Evolutionary conservation across 2,113 vertebrate species (phyloP).

Genomic region (Pseudorasbora parva): DNA sequence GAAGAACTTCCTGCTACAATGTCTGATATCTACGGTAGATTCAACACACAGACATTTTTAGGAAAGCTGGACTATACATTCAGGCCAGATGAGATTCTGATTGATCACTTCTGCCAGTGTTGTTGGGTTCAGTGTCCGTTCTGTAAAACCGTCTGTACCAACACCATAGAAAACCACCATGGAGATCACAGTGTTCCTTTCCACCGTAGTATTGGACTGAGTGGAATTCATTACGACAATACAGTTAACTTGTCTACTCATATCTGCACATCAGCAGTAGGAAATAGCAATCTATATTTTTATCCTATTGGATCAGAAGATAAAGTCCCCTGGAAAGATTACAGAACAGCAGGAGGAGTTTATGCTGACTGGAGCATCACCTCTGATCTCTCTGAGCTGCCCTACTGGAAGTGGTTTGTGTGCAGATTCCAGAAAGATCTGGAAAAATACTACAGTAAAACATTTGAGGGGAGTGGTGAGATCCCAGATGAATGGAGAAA

Average conservation of each 20-base stretch:
- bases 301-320: background rate
- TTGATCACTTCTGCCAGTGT: background rate
- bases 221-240: constrained; percentile 21
- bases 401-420: background rate
- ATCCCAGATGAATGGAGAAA: too few relatives aligned
- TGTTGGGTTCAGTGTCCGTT: constrained; percentile 23
- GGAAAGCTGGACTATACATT: background rate
- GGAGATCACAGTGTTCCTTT: too few relatives aligned
- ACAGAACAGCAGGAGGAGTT: constrained; percentile 43
- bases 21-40: background rate
- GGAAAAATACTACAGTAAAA: too few relatives aligned
- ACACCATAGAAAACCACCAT: constrained; percentile 2
- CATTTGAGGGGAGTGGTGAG: too few relatives aligned
- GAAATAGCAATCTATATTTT: background rate
- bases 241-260: background rate
- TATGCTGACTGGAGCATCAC: constrained; percentile 28
- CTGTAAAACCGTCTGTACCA: background rate
- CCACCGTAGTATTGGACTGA: background rate
- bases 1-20: background rate
- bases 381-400: too few relatives aligned
- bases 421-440: too few relatives aligned
- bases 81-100: constrained; percentile 42
- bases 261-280: constrained; percentile 64
- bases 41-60: background rate
- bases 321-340: constrained; percentile 32